A percentile compares a stretch with the other conserved stretches of the same genome.
Evolutionary conservation across 2,888 invertebrate genomes (phyloP).

Genomic region (Hydriomena furcata): DNA sequence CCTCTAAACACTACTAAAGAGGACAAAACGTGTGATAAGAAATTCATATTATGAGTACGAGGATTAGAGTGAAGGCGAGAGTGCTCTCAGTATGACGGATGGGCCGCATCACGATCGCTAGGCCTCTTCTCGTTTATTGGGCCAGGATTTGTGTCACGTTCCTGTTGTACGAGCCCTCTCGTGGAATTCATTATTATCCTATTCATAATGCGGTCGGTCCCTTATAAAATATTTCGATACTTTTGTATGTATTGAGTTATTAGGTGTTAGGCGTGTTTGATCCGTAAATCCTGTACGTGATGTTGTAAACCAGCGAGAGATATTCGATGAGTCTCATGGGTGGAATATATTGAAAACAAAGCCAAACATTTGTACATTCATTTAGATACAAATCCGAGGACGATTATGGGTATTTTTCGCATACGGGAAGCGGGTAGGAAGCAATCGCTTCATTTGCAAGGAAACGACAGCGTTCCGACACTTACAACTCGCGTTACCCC

Average conservation of each 20-base stretch:
- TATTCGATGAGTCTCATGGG: constrained; percentile 6
- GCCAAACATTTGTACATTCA: constrained; percentile 22
- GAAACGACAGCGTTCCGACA: constrained; percentile 48
- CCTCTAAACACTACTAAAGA: constrained; percentile 15
- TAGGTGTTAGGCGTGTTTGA: constrained; percentile 26
- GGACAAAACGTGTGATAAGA: constrained; percentile 19
- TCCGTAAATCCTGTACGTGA: constrained; percentile 25
- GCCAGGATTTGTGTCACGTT: constrained; percentile 66
- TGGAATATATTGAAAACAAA: constrained; percentile 19
- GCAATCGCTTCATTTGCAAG: constrained; percentile 61
- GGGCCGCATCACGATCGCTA: constrained; percentile 37
- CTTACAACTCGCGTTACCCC: constrained; percentile 40
- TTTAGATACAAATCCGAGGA: constrained; percentile 27
- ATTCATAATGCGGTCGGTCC: constrained; percentile 47
- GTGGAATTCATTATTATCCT: constrained; percentile 59
- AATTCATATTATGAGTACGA: constrained; percentile 21
- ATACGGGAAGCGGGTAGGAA: constrained; percentile 41
- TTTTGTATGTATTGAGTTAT: constrained; percentile 47
- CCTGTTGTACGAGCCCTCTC: constrained; percentile 49
- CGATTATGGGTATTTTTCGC: constrained; percentile 40
- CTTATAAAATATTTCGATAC: constrained; percentile 46
- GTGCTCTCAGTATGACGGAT: constrained; percentile 53
- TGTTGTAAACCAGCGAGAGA: constrained; percentile 18
- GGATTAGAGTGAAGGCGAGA: constrained; percentile 34
- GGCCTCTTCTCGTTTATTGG: constrained; percentile 55